Conservation (phyloP, 2,888 invertebrate species). For the Thecocarcelia acutangulata region DNA sequence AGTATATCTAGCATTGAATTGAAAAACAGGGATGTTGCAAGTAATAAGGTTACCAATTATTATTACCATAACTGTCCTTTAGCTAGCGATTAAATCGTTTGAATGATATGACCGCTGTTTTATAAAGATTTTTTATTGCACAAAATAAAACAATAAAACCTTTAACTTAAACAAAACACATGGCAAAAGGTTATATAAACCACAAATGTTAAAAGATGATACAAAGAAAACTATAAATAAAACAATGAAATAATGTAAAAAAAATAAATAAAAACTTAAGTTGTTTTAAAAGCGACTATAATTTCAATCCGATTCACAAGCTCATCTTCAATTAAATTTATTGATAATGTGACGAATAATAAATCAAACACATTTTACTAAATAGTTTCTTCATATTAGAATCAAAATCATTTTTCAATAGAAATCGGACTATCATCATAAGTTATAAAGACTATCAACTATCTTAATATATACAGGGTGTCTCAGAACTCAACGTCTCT, state of each 20-base stretch:
- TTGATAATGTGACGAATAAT: conserved; percentile 1
- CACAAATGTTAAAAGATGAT: conserved; percentile 58
- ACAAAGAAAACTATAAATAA: conserved; percentile 5
- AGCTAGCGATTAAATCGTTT: neutral
- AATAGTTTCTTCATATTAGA: neutral
- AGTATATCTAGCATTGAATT: no score
- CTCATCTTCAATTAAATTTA: neutral
- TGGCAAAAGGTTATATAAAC: conserved; percentile 62
- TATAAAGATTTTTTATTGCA: conserved; percentile 35
- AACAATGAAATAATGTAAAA: conserved; percentile 1
- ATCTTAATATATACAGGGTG: no score
- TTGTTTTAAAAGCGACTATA: neutral
- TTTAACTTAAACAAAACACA: conserved; percentile 27
- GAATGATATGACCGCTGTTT: conserved; percentile 29
- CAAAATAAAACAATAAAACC: conserved; percentile 16
- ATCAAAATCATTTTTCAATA: neutral
- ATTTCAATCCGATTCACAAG: neutral
- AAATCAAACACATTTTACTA: neutral
- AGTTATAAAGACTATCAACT: no score
- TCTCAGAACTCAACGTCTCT: no score
- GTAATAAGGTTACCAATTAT: no score
- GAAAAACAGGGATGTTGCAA: no score
- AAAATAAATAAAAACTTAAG: neutral
- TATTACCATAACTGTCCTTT: neutral
- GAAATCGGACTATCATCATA: no score